Conservation (phyloP, 1,140 invertebrate genomes). For the Heliconius himera region DNA sequence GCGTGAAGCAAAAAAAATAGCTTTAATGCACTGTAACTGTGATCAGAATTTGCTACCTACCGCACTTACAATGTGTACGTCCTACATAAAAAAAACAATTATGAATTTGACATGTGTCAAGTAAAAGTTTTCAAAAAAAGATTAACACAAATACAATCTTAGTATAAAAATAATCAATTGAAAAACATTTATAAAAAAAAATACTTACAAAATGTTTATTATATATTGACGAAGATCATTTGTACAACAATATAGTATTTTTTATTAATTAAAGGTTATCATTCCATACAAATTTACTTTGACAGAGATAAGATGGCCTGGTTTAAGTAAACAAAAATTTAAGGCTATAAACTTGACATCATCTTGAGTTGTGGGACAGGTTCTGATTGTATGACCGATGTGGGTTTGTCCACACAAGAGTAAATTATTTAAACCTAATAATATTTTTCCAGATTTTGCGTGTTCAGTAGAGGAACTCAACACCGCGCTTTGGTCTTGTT, state of each 20-base stretch:
- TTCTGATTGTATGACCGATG: background rate
- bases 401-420: background rate
- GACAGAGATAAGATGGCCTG: background rate
- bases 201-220: background rate
- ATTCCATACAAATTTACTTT: conserved; percentile 1
- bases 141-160: background rate
- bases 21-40: too few relatives aligned
- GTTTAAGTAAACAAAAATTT: conserved; percentile 2
- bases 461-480: too few relatives aligned
- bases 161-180: background rate
- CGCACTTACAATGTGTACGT: too few relatives aligned
- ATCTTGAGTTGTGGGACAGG: background rate
- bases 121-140: too few relatives aligned
- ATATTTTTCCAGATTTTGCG: too few relatives aligned
- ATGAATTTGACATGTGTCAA: too few relatives aligned
- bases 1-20: too few relatives aligned
- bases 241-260: conserved; percentile 13
- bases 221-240: background rate
- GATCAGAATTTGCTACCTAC: too few relatives aligned
- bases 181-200: background rate
- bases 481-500: too few relatives aligned
- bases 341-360: background rate
- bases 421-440: too few relatives aligned
- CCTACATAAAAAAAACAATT: too few relatives aligned
- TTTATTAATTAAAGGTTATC: conserved; percentile 11